phyloP scores from a whole-genome alignment of 64 coral and sea anemone species.

The Acropora yongei region DNA sequence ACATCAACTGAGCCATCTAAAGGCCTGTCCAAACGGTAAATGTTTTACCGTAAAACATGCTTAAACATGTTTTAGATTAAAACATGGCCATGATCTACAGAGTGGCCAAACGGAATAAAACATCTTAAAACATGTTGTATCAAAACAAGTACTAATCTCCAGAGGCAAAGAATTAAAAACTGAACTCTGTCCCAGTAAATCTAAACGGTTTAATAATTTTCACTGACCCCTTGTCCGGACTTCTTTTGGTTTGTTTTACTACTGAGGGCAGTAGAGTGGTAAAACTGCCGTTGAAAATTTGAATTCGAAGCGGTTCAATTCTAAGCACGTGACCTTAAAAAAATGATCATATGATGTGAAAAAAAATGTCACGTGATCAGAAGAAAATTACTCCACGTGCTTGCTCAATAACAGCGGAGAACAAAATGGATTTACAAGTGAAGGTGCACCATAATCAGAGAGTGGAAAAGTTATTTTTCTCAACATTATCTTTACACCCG shows the following conservation, averaged over 20 bases:
- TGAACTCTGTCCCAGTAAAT: too few relatives aligned
- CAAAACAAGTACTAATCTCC: too few relatives aligned
- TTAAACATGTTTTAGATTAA: too few relatives aligned
- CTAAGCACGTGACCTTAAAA: not conserved
- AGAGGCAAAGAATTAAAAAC: too few relatives aligned
- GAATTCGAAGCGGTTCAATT: slow-evolving; percentile 11
- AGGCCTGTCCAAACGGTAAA: too few relatives aligned
- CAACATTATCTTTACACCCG: not conserved
- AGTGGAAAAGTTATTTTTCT: slow-evolving; percentile 19
- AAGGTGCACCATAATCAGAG: not conserved
- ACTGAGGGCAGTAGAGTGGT: slow-evolving; percentile 33
- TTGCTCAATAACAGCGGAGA: not conserved
- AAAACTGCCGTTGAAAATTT: slow-evolving; percentile 10
- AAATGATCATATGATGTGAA: not conserved
- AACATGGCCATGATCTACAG: too few relatives aligned
- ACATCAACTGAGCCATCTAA: too few relatives aligned
- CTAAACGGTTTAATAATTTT: too few relatives aligned
- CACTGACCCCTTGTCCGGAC: too few relatives aligned
- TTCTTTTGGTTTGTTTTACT: not conserved
- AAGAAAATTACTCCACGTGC: not conserved
- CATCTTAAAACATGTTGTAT: too few relatives aligned
- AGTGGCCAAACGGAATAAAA: too few relatives aligned
- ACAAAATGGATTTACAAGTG: not conserved
- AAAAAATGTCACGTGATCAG: not conserved
- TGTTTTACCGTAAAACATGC: too few relatives aligned